Evolutionary conservation across 2,888 invertebrate genomes (phyloP), one percentile per base, ranked within the genome.

Genomic region (Rutpela maculata): DNA sequence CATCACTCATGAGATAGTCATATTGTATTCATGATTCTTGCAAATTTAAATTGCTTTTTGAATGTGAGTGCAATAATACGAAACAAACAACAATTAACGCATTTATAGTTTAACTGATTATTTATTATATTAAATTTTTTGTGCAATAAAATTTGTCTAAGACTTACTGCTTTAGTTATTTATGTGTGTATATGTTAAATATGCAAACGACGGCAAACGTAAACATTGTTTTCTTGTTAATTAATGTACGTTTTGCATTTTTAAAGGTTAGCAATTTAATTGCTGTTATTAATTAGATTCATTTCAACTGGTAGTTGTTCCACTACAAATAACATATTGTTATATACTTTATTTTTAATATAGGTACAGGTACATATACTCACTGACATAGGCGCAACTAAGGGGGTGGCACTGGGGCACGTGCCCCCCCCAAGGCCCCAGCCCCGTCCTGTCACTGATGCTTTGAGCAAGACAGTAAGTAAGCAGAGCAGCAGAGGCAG

Each of bases 1-100:
- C 72, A 72, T 55, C 63, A 72, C 63, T 26, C 62, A 55, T 70
- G 70, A 60, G 70, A 70, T 38, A 69, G 57, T 31, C 69, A 31
- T 57, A 60, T 72, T 63, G 72, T 72, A 72, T 72, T 72, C 75
- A 75, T 19, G 35, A 62, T 75, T 63, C 59, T 67, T 38, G 31
- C 57, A 63, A 55, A 65, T 73, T 60, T 31, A 65, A 65, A 38
- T 65, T 50, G 12, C 55, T 63, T 60, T 50, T 60, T 60, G n/a
- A 70, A 19, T 18, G 12, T 50, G 22, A 22, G 55, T 56, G 12
- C 18, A 35, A 60, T 17, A 43, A 59, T 38, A 70, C 38, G 43
- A 70, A 50, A 31, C 19, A 15, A 59, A 18, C 38, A 10, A n/a
- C 60, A 50, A 70, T 43, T 60, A 69, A 59, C n/a, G 12, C 17